Base-by-base conservation (phyloP, 2,888 invertebrate genomes). In the Cryptosula pallasiana region DNA sequence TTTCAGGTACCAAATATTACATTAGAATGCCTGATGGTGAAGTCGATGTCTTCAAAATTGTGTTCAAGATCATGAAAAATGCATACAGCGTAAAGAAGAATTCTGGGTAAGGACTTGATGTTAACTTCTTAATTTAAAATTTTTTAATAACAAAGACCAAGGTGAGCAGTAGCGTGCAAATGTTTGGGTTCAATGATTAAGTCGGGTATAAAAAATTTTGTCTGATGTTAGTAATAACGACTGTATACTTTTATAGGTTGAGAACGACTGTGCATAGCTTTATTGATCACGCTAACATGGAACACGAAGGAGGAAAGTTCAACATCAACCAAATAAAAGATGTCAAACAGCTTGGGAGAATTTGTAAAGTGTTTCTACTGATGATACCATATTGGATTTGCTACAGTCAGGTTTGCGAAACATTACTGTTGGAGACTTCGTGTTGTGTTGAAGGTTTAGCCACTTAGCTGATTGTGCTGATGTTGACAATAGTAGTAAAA, bases 311-410 rank as follows among this genome's bases (percentile, higher is more conserved):
- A 5, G 87, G 87, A 9, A 82, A 82, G 55, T 87, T 84, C 77
- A 84, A 85, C 74, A 86, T 86, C 73, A 77, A 81, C 23, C 81
- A 83, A 71, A 87, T 87, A 13, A 85, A 87, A 73, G 86, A 87
- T 76, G 85, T 86, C 20, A 86, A 86, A 76, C 77, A 83, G 45
- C 76, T 87, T 1, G 81, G 82, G 25, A 81, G 81, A 73, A 81
- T 87, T 16, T 73, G 86, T 20, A 74, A 80, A 69, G 83, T 87
- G 13, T 86, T 87, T 76, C 73, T 81, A 3, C 78, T 83, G 1
- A 79, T 87, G 16, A 80, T 87, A 72, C 87, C 87, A 1, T 87
- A 86, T 76, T 87, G 87, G 87, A 81, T 86, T 35, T 84, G 86
- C 0, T 87, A 86, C 75, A 87, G 86, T 75, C 87, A 87, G 83